phyloP scores from a whole-genome alignment of 2,888 invertebrate species.

The Slavum lentiscoides region DNA sequence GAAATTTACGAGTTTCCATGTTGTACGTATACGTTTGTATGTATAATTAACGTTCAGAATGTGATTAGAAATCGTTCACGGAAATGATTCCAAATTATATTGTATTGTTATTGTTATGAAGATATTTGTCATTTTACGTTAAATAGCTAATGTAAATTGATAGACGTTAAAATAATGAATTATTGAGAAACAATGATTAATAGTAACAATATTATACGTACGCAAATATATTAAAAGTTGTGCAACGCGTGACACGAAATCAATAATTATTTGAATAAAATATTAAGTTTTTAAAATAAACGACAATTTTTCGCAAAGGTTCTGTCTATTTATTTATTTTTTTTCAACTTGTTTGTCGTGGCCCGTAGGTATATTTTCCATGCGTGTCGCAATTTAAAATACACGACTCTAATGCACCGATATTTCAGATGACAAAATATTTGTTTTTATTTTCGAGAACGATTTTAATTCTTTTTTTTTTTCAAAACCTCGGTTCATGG shows the following conservation, averaged over 20 bases:
- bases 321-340: no score
- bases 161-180: neutral
- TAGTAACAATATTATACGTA: neutral
- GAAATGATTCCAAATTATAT: conserved; percentile 31
- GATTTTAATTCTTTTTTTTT: no score
- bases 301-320: neutral
- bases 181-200: no score
- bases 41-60: conserved; percentile 41
- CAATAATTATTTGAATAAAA: neutral
- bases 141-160: conserved; percentile 11
- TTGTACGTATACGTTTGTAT: neutral
- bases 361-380: no score
- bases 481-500: no score
- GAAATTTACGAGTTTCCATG: conserved; percentile 37
- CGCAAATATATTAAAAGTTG: neutral
- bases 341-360: no score
- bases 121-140: conserved; percentile 28
- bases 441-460: no score
- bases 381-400: no score
- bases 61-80: conserved; percentile 39
- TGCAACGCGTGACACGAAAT: neutral
- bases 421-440: no score
- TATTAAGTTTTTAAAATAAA: neutral
- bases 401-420: no score
- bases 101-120: conserved; percentile 30